These are phyloP conservation scores for Dynastes maya DNA, from an alignment of 2,888 invertebrate species.

Conservation along the genomic window DNA sequence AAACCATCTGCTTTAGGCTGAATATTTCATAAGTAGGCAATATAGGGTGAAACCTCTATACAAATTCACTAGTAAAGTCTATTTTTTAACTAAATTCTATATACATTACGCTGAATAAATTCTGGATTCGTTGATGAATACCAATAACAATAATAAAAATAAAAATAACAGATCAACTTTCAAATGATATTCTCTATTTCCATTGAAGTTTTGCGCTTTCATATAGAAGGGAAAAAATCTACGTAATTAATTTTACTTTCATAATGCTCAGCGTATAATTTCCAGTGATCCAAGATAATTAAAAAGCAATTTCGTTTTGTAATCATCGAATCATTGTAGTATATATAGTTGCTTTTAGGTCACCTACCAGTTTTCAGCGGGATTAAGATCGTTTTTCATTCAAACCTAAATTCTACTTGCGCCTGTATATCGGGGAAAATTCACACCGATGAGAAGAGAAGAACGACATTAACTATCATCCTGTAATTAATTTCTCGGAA, in stretches of 20 bases:
- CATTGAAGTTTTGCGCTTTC: too few species aligned
- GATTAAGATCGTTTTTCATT: conserved; percentile 2
- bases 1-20: too few species aligned
- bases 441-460: not conserved
- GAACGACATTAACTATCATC: not conserved
- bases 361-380: conserved; percentile 7
- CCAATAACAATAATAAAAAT: too few species aligned
- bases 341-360: not conserved
- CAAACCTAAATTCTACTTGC: not conserved
- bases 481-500: conserved; percentile 11
- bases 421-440: conserved; percentile 11
- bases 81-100: too few species aligned
- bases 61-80: too few species aligned
- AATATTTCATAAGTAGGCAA: too few species aligned
- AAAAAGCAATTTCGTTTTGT: conserved; percentile 39
- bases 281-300: conserved; percentile 30
- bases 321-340: not conserved
- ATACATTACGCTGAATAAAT: too few species aligned
- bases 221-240: too few species aligned
- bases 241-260: conserved; percentile 16
- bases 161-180: too few species aligned
- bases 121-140: too few species aligned
- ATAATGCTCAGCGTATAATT: not conserved
- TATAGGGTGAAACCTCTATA: too few species aligned
- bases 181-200: too few species aligned